Percentiles rank a stretch among this genome's conserved stretches.
Conservation (phyloP, 2,113 vertebrate genomes). For the Harpagus bidentatus region DNA sequence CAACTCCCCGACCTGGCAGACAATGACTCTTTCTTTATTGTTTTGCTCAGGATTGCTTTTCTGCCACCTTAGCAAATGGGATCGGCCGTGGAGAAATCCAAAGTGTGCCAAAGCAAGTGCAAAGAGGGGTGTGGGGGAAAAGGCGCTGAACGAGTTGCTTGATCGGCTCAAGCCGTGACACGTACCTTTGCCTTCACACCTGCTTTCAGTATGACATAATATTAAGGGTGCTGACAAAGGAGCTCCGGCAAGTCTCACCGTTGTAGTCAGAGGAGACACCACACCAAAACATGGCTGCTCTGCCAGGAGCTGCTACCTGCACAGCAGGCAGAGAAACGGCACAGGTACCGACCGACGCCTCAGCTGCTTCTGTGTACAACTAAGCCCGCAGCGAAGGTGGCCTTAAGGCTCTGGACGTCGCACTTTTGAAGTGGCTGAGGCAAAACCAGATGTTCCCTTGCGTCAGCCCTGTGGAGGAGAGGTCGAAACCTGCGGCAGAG, state of each 20-base stretch:
- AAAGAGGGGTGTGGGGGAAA: background rate
- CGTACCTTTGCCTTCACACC: background rate
- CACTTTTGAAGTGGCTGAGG: background rate
- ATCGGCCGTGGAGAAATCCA: background rate
- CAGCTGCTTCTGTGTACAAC: background rate
- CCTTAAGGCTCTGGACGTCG: background rate
- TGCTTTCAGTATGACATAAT: background rate
- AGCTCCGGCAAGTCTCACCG: background rate
- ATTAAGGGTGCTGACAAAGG: conserved; percentile 13
- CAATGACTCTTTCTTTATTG: background rate
- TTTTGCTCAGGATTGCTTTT: background rate
- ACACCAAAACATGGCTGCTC: background rate
- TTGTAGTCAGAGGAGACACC: background rate
- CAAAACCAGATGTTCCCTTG: background rate
- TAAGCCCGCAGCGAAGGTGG: background rate
- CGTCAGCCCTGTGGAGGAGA: background rate
- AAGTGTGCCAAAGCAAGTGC: background rate
- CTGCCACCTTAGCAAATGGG: background rate
- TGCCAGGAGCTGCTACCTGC: background rate
- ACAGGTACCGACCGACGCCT: background rate
- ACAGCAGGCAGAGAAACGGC: accelerated
- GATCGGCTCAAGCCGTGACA: background rate
- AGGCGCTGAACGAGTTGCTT: background rate
- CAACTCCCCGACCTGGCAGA: background rate
- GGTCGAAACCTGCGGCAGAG: background rate